A percentile compares a stretch with the other conserved stretches of the same genome.
phyloP scores from a whole-genome alignment of 2,113 vertebrate genomes.

The Prionailurus bengalensis region DNA sequence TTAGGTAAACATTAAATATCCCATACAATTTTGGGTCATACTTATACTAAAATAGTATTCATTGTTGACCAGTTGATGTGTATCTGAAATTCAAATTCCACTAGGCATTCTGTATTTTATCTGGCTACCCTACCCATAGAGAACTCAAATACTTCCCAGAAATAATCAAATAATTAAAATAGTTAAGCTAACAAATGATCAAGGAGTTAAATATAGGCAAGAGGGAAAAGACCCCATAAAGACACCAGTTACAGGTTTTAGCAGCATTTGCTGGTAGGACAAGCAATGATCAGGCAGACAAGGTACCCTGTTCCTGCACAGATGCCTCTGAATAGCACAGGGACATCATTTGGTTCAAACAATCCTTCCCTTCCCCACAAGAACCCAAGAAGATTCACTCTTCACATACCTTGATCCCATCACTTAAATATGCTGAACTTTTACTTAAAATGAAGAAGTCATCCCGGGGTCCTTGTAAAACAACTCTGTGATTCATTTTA shows the following conservation, averaged over 20 bases:
- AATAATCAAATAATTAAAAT: conserved; percentile 31
- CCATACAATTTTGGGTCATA: neutral
- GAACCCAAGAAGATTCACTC: neutral
- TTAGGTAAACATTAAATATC: neutral
- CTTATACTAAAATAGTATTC: neutral
- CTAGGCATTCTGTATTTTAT: neutral
- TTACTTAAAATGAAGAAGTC: neutral
- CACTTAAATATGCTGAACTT: neutral
- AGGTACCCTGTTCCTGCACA: neutral
- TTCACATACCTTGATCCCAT: neutral
- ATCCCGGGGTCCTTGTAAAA: neutral
- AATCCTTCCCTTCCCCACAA: no score
- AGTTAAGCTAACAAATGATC: neutral
- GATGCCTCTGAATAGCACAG: neutral
- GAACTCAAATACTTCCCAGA: neutral
- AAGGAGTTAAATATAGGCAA: neutral
- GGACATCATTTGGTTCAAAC: neutral
- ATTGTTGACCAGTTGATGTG: neutral
- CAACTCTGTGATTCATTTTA: neutral
- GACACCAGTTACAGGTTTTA: neutral
- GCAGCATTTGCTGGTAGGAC: neutral
- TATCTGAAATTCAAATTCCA: neutral
- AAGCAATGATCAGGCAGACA: neutral
- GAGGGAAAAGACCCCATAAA: neutral
- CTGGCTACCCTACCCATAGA: accelerated